Percentiles rank a stretch among this genome's conserved stretches.
phyloP scores from a whole-genome alignment of 2,797 vertebrate species.

The Telmatherina bonti region DNA sequence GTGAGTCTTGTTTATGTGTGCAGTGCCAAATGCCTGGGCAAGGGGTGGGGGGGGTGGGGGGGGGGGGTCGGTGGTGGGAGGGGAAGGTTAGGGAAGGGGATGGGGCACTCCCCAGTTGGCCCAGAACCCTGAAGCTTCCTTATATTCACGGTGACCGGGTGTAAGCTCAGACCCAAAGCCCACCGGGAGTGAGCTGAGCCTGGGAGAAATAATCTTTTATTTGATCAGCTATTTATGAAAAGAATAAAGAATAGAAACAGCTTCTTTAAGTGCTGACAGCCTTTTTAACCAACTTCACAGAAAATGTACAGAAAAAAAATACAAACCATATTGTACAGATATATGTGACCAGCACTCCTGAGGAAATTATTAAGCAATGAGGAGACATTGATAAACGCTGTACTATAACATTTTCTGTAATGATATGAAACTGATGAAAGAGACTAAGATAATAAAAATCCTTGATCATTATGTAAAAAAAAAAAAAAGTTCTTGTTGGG shows the following conservation, averaged over 20 bases:
- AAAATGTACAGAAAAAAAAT: conserved; percentile 95
- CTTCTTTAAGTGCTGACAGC: conserved; percentile 99
- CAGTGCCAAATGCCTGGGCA: conserved; percentile 94
- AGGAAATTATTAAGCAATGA: conserved; percentile 97
- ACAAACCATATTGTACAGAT: conserved; percentile 99
- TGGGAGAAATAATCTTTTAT: conserved; percentile 91
- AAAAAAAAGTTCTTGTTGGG: conserved; percentile 86
- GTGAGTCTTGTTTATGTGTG: conserved; percentile 99
- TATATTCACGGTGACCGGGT: conserved; percentile 83
- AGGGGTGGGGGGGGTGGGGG: conserved; percentile 63
- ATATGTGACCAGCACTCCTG: conserved; percentile 99
- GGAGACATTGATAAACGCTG: conserved; percentile 99
- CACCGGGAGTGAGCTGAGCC: conserved; percentile 85
- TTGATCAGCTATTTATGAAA: conserved; percentile 85
- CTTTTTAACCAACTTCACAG: conserved; percentile 99
- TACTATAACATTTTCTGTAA: conserved; percentile 99
- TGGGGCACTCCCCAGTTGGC: conserved; percentile 74
- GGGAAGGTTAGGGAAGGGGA: conserved; percentile 57
- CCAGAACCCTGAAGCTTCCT: conserved; percentile 87
- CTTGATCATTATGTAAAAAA: conserved; percentile 99
- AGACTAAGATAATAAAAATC: conserved; percentile 94
- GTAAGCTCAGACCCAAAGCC: conserved; percentile 70
- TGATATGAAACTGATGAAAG: conserved; percentile 99
- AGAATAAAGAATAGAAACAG: conserved; percentile 85
- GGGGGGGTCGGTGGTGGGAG: conserved; percentile 64